Evolutionary conservation across 2,888 invertebrate genomes (phyloP).

Genomic region (Baronia brevicornis): DNA sequence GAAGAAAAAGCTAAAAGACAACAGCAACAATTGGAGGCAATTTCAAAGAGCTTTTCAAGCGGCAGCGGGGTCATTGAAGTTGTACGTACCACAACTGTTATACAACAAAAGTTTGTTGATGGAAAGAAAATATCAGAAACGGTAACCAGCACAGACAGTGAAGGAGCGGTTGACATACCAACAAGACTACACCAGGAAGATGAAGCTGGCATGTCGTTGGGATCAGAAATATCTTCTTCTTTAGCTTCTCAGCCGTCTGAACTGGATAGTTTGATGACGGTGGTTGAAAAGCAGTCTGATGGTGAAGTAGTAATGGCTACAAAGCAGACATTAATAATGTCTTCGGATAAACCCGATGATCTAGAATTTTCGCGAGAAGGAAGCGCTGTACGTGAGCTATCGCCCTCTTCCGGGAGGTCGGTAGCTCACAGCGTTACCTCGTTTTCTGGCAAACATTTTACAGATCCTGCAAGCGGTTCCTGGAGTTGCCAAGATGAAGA

Average conservation of each 20-base stretch:
- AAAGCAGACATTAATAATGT: conserved; percentile 47
- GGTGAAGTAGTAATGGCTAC: conserved; percentile 66
- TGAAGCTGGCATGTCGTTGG: conserved; percentile 57
- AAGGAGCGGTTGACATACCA: conserved; percentile 67
- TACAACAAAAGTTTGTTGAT: conserved; percentile 64
- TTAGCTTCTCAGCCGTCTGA: conserved; percentile 70
- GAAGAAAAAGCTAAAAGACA: conserved; percentile 57
- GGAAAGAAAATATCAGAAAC: conserved; percentile 68
- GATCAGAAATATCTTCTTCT: conserved; percentile 71
- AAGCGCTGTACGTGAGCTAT: conserved; percentile 62
- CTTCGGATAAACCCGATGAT: conserved; percentile 59
- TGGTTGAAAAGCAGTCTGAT: conserved; percentile 58
- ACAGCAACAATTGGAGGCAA: conserved; percentile 21
- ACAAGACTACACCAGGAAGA: conserved; percentile 46
- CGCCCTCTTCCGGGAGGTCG: conserved; percentile 71
- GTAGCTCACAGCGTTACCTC: conserved; percentile 63
- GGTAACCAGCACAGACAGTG: conserved; percentile 53
- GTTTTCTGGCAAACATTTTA: conserved; percentile 69
- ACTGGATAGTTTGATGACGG: conserved; percentile 67
- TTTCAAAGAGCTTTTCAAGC: conserved; percentile 44
- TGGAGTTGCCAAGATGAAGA: conserved; percentile 74
- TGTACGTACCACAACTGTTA: conserved; percentile 60
- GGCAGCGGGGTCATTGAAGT: conserved; percentile 55
- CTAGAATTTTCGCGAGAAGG: conserved; percentile 60
- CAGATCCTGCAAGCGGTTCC: conserved; percentile 74